Conservation (phyloP, 1,140 invertebrate species). For the Heliconius nattereri region DNA sequence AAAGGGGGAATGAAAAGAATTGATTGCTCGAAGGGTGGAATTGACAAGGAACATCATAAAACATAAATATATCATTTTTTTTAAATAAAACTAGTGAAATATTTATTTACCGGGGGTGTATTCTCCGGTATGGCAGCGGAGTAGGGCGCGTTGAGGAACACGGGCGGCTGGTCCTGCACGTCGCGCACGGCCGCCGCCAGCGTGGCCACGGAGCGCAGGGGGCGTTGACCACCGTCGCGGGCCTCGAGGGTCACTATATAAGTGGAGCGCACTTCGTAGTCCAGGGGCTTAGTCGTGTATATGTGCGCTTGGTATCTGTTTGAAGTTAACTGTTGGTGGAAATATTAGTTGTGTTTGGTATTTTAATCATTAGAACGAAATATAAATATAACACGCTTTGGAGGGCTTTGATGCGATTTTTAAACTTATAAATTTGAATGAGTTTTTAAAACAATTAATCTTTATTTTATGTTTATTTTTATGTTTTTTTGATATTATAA, state of each 20-base stretch:
- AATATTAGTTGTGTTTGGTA: background rate
- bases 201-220: constrained; percentile 85
- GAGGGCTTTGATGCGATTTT: too few relatives aligned
- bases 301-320: constrained; percentile 87
- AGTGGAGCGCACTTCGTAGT: constrained; percentile 88
- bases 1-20: too few relatives aligned
- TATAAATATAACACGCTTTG: too few relatives aligned
- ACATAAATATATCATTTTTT: too few relatives aligned
- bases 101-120: constrained; percentile 80
- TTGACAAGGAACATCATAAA: too few relatives aligned
- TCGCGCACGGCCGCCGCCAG: constrained; percentile 88
- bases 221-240: constrained; percentile 83
- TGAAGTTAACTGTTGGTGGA: constrained; percentile 53
- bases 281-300: constrained; percentile 83
- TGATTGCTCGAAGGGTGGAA: too few relatives aligned
- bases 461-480: too few relatives aligned
- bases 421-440: too few relatives aligned
- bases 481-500: too few relatives aligned
- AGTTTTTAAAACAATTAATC: too few relatives aligned
- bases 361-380: background rate
- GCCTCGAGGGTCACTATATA: constrained; percentile 87
- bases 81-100: too few relatives aligned
- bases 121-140: constrained; percentile 89
- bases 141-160: constrained; percentile 89
- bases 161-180: constrained; percentile 90